Base-by-base conservation (phyloP, 1,140 invertebrate species). In the Cheumatopsyche charites region DNA sequence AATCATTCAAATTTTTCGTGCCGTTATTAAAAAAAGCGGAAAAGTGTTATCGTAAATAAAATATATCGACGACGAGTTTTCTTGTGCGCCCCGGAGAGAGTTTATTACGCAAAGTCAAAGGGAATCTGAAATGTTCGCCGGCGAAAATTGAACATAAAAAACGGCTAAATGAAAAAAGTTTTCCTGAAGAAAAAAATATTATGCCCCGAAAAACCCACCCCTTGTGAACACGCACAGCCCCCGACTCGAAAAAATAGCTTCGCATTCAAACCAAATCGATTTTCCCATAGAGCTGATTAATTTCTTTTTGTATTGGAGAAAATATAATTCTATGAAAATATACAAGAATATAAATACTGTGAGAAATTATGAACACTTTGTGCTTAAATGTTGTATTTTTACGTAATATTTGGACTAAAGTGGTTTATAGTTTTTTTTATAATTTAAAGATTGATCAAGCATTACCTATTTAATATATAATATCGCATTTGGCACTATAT, bases 121-220 rank as follows among this genome's bases (percentile, higher is more conserved):
- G 42, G 58, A 62, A 70, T 70, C 61, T 26, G 49, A 66, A 72
- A 71, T 52, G 69, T 62, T 71, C 26, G 23, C 19, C 29, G 23
- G 47, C 62, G 62, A 72, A 72, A 72, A 72, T 65, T 72, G 70
- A 72, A 66, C 70, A 72, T 72, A 72, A 72, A 72, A 68, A 72
- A 70, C 6, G 42, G 62, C 62, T 25, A 52, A 72, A 65, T 63
- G 62, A 72, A 72, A 72, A 72, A 72, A 66, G 36, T 72, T 72
- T 66, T 58, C 49, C 55, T 62, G 43, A 62, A 5, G 15, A 15
- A 43, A 63, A 63, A 41, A 63, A 63, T 43, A 43, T 36, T 58
- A 58, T 58, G 23, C 12, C 17, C 23, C 19, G 1, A 58, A 19
- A n/a, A 21, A 23, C 21, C 45, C 45, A 15, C 13, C 29, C 29